phyloP scores from a whole-genome alignment of 2,888 invertebrate species.

The Lasioglossum oenotherae region DNA sequence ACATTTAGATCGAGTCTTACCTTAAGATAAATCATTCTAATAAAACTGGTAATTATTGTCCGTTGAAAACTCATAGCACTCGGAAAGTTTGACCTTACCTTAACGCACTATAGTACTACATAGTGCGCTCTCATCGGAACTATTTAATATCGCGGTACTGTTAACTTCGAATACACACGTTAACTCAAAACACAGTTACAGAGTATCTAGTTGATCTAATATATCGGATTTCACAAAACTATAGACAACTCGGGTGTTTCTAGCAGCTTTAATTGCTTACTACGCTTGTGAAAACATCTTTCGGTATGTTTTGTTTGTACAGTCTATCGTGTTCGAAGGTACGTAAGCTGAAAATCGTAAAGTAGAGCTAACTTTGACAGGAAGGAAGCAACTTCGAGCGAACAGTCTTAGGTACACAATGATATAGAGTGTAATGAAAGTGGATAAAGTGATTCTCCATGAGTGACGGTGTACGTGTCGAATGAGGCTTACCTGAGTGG shows the following conservation, averaged over 20 bases:
- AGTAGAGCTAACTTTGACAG: slow-evolving; percentile 57
- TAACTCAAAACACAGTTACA: slow-evolving; percentile 8
- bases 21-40: slow-evolving; percentile 31
- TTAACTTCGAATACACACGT: background rate
- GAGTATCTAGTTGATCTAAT: slow-evolving; percentile 8
- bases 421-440: slow-evolving; percentile 78
- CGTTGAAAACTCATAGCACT: background rate
- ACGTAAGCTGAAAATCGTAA: slow-evolving; percentile 24
- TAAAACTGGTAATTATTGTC: slow-evolving; percentile 6
- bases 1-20: slow-evolving; percentile 46
- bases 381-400: slow-evolving; percentile 67
- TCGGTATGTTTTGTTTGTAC: slow-evolving; percentile 1
- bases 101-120: background rate
- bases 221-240: background rate
- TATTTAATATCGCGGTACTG: slow-evolving; percentile 12
- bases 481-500: slow-evolving; percentile 87
- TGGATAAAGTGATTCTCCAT: slow-evolving; percentile 77
- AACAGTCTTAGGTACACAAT: slow-evolving; percentile 67
- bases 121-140: background rate
- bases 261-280: background rate
- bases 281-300: background rate
- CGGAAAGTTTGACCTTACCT: slow-evolving; percentile 38
- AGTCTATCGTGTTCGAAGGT: background rate
- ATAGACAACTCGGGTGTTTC: slow-evolving; percentile 3
- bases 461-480: slow-evolving; percentile 77